These are phyloP conservation scores for Pangasius mekongensis DNA, from an alignment of 2,797 vertebrate genomes.

Conservation along the genomic window DNA sequence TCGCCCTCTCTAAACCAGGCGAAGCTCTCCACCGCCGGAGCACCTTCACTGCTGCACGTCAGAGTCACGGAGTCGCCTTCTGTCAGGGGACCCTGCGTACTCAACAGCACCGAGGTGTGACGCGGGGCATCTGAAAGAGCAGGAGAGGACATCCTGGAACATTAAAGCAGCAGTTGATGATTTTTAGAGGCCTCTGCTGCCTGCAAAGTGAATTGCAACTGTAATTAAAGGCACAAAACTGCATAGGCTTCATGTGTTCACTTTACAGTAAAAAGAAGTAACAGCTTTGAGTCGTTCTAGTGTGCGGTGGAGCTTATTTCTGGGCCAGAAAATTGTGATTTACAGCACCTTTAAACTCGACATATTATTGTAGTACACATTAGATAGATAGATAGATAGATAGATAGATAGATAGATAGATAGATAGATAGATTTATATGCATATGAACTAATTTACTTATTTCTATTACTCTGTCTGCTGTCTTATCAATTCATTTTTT, in stretches of 20 bases:
- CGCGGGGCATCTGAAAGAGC: constrained; percentile 70
- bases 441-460: no score
- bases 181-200: not conserved
- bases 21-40: constrained; percentile 78
- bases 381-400: not conserved
- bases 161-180: not conserved
- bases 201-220: not conserved
- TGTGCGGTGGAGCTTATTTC: not conserved
- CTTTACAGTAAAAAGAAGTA: not conserved
- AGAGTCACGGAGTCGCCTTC: constrained; percentile 73
- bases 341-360: not conserved
- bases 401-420: not conserved
- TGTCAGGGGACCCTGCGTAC: constrained; percentile 61
- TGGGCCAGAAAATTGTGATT: not conserved
- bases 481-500: no score
- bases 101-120: constrained; percentile 68
- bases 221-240: not conserved
- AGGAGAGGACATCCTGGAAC: not conserved
- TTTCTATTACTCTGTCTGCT: no score
- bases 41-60: constrained; percentile 75
- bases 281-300: not conserved
- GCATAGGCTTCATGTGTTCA: not conserved
- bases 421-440: no score
- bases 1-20: constrained; percentile 81
- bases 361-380: not conserved